Evolutionary conservation across 1,140 invertebrate species (phyloP).

Genomic region (Lordiphosa clarofinis): DNA sequence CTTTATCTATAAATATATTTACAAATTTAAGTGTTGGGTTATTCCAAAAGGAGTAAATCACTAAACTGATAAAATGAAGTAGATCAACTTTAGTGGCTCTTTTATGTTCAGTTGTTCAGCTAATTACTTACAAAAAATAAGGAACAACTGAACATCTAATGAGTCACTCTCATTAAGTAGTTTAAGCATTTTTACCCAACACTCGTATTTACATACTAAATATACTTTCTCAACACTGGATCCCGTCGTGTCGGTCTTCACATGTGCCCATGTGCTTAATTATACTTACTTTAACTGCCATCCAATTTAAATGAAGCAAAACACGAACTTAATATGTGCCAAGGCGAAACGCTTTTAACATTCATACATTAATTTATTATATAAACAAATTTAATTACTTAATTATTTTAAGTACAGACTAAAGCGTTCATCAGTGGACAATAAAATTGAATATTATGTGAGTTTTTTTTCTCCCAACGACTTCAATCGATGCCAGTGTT

Average conservation of each 20-base stretch:
- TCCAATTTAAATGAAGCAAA: constrained; percentile 12
- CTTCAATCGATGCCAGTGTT: constrained; percentile 1
- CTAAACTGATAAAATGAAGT: not conserved
- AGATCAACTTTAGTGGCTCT: too few species aligned
- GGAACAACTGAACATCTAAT: too few species aligned
- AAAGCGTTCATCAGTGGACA: constrained; percentile 52
- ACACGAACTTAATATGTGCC: constrained; percentile 36
- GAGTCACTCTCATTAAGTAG: too few species aligned
- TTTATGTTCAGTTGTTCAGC: too few species aligned
- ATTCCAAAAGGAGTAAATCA: constrained; percentile 16
- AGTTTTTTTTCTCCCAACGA: not conserved
- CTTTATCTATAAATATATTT: not conserved
- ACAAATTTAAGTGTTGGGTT: constrained; percentile 31
- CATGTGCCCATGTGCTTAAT: not conserved
- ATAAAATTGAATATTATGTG: constrained; percentile 44
- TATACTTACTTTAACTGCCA: constrained; percentile 11
- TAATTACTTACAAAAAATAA: too few species aligned
- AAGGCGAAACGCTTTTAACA: constrained; percentile 16
- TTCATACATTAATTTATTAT: constrained; percentile 18
- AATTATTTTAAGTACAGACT: constrained; percentile 30
- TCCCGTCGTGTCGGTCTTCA: not conserved
- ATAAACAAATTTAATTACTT: constrained; percentile 27
- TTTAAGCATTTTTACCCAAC: too few species aligned
- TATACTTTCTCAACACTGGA: not conserved
- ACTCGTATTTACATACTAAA: not conserved